Conservation (phyloP, 2,113 vertebrate genomes). For the Rhea pennata region DNA sequence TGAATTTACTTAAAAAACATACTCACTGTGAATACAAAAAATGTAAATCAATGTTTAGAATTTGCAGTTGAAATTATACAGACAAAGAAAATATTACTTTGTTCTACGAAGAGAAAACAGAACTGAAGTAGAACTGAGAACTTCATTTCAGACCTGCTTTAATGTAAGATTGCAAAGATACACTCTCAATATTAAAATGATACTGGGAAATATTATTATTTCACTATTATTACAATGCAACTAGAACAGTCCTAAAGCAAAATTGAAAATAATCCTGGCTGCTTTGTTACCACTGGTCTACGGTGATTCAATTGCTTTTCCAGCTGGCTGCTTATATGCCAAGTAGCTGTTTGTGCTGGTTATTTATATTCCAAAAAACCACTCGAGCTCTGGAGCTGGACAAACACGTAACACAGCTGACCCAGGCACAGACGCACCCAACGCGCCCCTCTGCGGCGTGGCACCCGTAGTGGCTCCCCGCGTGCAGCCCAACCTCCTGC, state of each 20-base stretch:
- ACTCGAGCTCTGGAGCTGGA: neutral
- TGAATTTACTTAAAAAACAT: neutral
- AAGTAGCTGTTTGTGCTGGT: neutral
- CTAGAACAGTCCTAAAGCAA: neutral
- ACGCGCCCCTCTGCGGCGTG: too few relatives aligned
- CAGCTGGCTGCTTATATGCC: neutral
- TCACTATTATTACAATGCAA: neutral
- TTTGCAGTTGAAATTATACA: neutral
- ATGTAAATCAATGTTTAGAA: neutral
- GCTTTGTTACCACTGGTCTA: neutral
- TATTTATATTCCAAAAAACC: neutral
- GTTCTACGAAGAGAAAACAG: neutral
- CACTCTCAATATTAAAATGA: neutral
- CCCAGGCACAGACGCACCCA: neutral
- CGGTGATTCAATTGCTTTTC: neutral
- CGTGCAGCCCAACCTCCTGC: neutral
- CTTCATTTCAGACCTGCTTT: neutral
- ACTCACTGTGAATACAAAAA: neutral
- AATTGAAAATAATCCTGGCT: neutral
- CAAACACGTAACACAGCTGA: neutral
- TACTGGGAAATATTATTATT: neutral
- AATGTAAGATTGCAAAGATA: neutral
- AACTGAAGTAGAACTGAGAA: neutral
- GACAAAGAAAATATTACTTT: neutral
- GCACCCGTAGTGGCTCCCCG: neutral